Evolutionary conservation across 2,888 invertebrate genomes (phyloP).

Genomic region (Cataglyphis cursor): DNA sequence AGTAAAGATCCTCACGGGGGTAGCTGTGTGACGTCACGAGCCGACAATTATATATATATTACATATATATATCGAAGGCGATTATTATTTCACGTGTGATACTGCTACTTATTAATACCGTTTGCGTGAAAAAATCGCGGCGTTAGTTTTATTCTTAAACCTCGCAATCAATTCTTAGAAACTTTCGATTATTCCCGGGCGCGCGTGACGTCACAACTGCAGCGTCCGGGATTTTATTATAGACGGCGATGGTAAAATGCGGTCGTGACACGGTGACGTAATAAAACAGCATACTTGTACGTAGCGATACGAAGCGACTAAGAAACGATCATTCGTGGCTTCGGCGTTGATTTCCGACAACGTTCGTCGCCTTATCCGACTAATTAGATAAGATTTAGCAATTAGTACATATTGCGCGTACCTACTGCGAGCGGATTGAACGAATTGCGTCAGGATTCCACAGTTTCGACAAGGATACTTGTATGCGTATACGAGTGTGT

Average conservation of each 20-base stretch:
- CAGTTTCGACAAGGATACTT: slow-evolving; percentile 54
- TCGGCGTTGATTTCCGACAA: slow-evolving; percentile 21
- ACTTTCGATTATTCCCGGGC: slow-evolving; percentile 37
- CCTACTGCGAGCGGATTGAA: slow-evolving; percentile 41
- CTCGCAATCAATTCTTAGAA: slow-evolving; percentile 24
- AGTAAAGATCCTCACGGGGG: not conserved
- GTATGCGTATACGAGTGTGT: not conserved
- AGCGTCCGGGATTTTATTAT: slow-evolving; percentile 49
- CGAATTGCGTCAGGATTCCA: slow-evolving; percentile 56
- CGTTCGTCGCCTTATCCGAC: slow-evolving; percentile 54
- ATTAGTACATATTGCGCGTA: slow-evolving; percentile 61
- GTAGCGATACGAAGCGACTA: slow-evolving; percentile 13
- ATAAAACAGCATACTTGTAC: slow-evolving; percentile 64
- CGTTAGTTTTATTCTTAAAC: not conserved
- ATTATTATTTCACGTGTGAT: slow-evolving; percentile 10
- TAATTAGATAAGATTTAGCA: slow-evolving; percentile 62
- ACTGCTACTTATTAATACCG: not conserved
- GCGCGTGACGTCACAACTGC: slow-evolving; percentile 46
- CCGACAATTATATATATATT: not conserved
- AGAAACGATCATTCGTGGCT: slow-evolving; percentile 19
- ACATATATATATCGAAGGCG: not conserved
- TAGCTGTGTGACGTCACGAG: slow-evolving; percentile 32
- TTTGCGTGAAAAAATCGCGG: not conserved
- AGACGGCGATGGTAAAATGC: slow-evolving; percentile 24
- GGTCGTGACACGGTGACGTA: slow-evolving; percentile 46